Conservation (phyloP, 2,888 invertebrate species). For the Lasiommata megera region DNA sequence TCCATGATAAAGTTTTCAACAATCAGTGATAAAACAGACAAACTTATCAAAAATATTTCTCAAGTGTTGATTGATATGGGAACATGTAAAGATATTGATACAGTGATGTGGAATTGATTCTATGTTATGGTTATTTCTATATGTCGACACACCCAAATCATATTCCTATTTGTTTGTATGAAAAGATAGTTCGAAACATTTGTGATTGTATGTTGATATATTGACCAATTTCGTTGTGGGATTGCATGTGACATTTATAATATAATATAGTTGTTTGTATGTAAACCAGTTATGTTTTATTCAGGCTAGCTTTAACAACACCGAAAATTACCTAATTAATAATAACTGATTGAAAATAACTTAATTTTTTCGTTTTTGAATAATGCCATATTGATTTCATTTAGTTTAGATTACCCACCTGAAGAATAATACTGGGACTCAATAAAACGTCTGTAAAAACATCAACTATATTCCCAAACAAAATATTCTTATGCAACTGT, state of each 20-base stretch:
- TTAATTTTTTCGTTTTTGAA: no score
- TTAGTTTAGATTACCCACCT: no score
- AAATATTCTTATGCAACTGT: no score
- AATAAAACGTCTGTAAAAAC: no score
- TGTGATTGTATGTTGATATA: neutral
- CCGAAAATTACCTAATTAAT: no score
- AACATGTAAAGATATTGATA: neutral
- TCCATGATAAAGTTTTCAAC: neutral
- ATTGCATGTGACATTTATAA: conserved; percentile 7
- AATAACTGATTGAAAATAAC: no score
- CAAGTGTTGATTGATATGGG: neutral
- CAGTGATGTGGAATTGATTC: neutral
- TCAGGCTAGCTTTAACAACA: no score
- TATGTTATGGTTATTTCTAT: neutral
- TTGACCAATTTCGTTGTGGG: neutral
- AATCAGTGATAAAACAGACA: neutral
- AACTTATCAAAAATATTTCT: neutral
- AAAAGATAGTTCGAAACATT: neutral
- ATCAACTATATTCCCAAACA: no score
- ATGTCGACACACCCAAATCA: neutral
- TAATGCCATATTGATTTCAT: no score
- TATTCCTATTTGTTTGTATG: no score
- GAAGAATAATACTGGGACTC: no score
- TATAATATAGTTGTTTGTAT: neutral
- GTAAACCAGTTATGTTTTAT: neutral